Evolutionary conservation across 2,797 vertebrate genomes (phyloP).

Genomic region (Brotula barbata): DNA sequence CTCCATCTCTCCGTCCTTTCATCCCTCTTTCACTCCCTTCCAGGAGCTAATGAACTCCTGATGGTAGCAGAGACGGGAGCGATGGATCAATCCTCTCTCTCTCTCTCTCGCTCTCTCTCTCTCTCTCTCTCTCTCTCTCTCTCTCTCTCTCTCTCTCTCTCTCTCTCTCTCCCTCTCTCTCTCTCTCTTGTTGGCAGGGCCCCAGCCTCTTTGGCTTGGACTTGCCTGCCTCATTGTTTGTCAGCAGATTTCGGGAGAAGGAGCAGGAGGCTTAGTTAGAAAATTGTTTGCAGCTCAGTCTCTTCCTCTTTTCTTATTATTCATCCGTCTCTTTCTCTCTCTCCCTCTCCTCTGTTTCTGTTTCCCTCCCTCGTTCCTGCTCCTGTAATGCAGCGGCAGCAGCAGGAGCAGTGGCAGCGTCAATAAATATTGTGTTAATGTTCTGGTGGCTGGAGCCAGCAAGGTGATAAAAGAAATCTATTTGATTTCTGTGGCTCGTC

Average conservation of each 20-base stretch:
- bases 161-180: slow-evolving; percentile 39
- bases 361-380: slow-evolving; percentile 29
- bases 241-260: slow-evolving; percentile 73
- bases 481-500: slow-evolving; percentile 62
- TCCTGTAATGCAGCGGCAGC: slow-evolving; percentile 59
- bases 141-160: slow-evolving; percentile 25
- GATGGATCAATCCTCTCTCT: slow-evolving; percentile 54
- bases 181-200: slow-evolving; percentile 57
- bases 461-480: slow-evolving; percentile 70
- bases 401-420: slow-evolving; percentile 61
- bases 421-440: slow-evolving; percentile 73
- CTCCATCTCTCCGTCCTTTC: slow-evolving; percentile 43
- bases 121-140: slow-evolving; percentile 3
- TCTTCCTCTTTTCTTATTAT: slow-evolving; percentile 18
- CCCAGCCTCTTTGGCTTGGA: slow-evolving; percentile 43
- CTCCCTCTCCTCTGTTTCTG: slow-evolving; percentile 18
- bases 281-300: slow-evolving; percentile 58
- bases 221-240: slow-evolving; percentile 66
- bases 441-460: slow-evolving; percentile 63
- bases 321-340: slow-evolving; percentile 4
- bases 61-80: slow-evolving; percentile 54
- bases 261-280: slow-evolving; percentile 56
- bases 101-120: slow-evolving; percentile 27
- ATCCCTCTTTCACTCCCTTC: slow-evolving; percentile 42
- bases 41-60: slow-evolving; percentile 72